These are phyloP conservation scores for Cynopterus sphinx DNA, from an alignment of 2,797 vertebrate genomes.

Conservation along the genomic window DNA sequence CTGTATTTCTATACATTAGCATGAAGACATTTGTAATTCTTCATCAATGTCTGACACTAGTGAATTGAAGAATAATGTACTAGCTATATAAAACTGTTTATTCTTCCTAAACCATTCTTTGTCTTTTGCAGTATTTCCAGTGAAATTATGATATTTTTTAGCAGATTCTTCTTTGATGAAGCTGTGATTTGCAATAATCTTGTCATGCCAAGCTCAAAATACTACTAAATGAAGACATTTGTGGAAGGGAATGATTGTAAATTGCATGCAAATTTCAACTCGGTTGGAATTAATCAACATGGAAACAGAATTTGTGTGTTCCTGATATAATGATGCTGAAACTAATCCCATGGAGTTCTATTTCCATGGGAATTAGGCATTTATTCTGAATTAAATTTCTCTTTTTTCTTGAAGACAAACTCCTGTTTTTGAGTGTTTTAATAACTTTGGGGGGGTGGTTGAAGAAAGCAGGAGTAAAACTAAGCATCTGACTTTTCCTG, in stretches of 20 bases:
- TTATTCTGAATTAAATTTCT: constrained; percentile 75
- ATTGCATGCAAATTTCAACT: constrained; percentile 85
- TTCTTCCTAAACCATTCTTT: constrained; percentile 74
- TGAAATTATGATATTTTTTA: constrained; percentile 71
- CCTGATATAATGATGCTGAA: constrained; percentile 77
- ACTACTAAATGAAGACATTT: constrained; percentile 85
- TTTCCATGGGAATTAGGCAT: constrained; percentile 74
- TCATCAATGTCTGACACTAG: constrained; percentile 46
- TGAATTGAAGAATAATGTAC: constrained; percentile 56
- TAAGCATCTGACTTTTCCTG: background rate
- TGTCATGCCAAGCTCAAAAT: constrained; percentile 84
- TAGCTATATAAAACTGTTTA: constrained; percentile 74
- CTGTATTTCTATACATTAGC: background rate
- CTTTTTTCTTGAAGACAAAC: constrained; percentile 34
- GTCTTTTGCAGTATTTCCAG: constrained; percentile 69
- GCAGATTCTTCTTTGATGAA: constrained; percentile 77
- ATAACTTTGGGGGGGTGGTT: background rate
- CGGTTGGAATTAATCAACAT: constrained; percentile 85
- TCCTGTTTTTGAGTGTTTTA: background rate
- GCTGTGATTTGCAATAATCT: constrained; percentile 84
- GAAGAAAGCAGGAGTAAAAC: background rate
- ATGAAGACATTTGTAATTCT: constrained; percentile 43
- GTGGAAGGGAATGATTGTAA: constrained; percentile 85
- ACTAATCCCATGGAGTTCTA: constrained; percentile 71
- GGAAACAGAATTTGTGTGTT: constrained; percentile 78